Percentiles rank a stretch among this genome's conserved stretches.
These are phyloP conservation scores for Synergus gifuensis DNA, from an alignment of 2,888 invertebrate species.

Conservation along the genomic window DNA sequence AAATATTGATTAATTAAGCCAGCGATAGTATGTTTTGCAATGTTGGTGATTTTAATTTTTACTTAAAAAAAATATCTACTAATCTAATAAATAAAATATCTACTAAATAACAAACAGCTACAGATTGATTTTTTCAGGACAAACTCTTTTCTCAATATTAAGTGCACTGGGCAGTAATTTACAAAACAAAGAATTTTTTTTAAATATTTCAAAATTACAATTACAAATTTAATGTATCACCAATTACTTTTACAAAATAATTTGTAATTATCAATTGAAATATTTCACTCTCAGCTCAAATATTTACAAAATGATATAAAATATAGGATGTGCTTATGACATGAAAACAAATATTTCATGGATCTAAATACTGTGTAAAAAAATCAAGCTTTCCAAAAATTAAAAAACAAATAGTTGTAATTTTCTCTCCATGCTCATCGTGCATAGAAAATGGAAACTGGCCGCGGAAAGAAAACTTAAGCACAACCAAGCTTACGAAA, in stretches of 20 bases:
- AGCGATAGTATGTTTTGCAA: neutral
- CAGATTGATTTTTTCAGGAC: neutral
- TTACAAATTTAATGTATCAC: neutral
- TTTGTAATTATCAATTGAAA: neutral
- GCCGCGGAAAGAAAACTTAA: slow-evolving; percentile 3
- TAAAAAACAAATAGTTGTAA: neutral
- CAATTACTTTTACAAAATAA: neutral
- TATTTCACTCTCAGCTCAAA: neutral
- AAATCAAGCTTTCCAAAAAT: slow-evolving; percentile 6
- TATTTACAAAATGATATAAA: neutral
- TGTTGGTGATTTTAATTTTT: neutral
- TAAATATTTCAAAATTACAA: neutral
- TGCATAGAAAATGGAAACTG: slow-evolving; percentile 19
- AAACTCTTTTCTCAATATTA: neutral
- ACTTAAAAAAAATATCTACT: neutral
- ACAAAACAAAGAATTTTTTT: neutral
- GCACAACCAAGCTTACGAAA: slow-evolving; percentile 31
- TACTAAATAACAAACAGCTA: neutral
- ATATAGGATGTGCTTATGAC: neutral
- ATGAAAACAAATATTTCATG: neutral
- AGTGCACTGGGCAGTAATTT: slow-evolving; percentile 8
- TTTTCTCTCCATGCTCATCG: slow-evolving; percentile 30
- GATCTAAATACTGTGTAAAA: slow-evolving; percentile 9
- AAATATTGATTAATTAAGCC: neutral
- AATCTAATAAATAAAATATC: neutral